Evolutionary conservation across 2,797 vertebrate genomes (phyloP), one percentile per base, ranked within the genome.

Genomic region (Melanitta fusca): DNA sequence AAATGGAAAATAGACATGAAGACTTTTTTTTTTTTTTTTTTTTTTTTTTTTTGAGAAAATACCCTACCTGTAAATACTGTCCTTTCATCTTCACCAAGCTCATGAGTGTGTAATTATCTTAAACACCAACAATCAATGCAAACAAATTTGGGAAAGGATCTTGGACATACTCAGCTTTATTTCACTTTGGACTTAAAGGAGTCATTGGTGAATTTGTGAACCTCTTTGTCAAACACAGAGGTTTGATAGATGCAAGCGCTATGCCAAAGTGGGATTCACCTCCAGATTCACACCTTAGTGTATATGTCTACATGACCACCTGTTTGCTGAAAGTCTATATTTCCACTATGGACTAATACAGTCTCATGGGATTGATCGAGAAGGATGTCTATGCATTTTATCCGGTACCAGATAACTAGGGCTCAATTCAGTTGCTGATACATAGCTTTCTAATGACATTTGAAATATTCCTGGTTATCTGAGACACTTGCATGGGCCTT

Each of bases 331-430:
- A 15, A 41, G 20, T 49, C 57, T 41, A 0, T 34, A n/a, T 34
- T 89, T 34, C 47, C 53, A 41, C 32, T 25, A 8, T 13, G 47
- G 49, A 72, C 49, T 16, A 24, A 10, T 51, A 47, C 18, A 36
- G 38, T 58, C 47, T n/a, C n/a, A 13, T 49, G 38, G 28, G 18
- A 62, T 12, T 4, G 4, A 30, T 2, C 0, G 0, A 62, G 53
- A 57, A 24, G 21, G 13, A 5, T 68, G 28, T 18, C 53, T 68
- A 32, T 28, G 43, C 24, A 54, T 65, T 93, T 78, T 58, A 47
- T 72, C 28, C 27, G 17, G 2, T 8, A 38, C 22, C 4, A 7
- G 14, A 19, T 11, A 57, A 15, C 3, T 25, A 30, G 8, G 28
- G 11, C 47, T n/a, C 24, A 30, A 8, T 73, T 84, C 56, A 58